phyloP scores from a whole-genome alignment of 2,888 invertebrate species.

The Tiliacea aurago region DNA sequence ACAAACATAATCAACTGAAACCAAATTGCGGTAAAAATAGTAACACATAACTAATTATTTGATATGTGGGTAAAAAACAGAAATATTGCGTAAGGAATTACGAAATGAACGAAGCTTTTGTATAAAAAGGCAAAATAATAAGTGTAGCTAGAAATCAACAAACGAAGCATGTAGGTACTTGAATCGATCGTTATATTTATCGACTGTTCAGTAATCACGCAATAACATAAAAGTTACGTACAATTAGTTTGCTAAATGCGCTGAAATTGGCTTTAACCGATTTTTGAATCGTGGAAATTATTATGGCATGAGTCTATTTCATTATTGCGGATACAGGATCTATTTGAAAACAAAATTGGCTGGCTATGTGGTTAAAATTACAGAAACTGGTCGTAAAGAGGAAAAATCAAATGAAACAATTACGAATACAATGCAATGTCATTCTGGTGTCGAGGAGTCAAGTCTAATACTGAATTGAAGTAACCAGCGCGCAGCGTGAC shows the following conservation, averaged over 20 bases:
- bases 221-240: constrained; percentile 45
- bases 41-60: constrained; percentile 42
- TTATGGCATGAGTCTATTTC: constrained; percentile 34
- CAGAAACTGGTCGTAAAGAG: constrained; percentile 21
- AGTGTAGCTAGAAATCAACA: constrained; percentile 53
- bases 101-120: constrained; percentile 44
- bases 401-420: constrained; percentile 30
- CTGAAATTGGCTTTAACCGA: constrained; percentile 36
- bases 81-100: constrained; percentile 40
- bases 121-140: constrained; percentile 44
- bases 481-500: constrained; percentile 15
- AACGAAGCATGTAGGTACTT: constrained; percentile 59
- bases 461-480: constrained; percentile 16
- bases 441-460: constrained; percentile 27
- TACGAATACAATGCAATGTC: constrained; percentile 60
- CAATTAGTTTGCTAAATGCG: constrained; percentile 52
- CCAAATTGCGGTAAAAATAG: constrained; percentile 40
- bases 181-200: constrained; percentile 38
- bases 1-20: constrained; percentile 46
- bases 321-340: constrained; percentile 62
- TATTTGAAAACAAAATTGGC: constrained; percentile 37
- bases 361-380: constrained; percentile 7
- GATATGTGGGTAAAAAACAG: constrained; percentile 41
- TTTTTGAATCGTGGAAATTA: constrained; percentile 42
- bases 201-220: constrained; percentile 51